These are phyloP conservation scores for Ailuropoda melanoleuca DNA, from an alignment of 2,113 vertebrate species.

Conservation along the genomic window DNA sequence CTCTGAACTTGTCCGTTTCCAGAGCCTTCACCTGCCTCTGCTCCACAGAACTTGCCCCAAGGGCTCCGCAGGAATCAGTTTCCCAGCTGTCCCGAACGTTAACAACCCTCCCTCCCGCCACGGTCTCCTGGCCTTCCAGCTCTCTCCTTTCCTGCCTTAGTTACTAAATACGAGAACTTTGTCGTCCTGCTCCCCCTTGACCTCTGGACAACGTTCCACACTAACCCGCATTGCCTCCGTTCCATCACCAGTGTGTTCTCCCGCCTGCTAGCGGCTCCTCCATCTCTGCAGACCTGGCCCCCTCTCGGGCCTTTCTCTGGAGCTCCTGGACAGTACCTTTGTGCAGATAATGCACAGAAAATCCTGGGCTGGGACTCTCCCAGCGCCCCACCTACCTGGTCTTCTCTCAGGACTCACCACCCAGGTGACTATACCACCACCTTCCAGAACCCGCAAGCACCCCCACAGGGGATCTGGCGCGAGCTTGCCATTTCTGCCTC, in stretches of 20 bases:
- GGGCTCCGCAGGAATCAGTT: background rate
- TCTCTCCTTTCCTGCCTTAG: background rate
- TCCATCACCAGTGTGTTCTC: rapidly evolving
- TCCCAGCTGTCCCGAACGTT: too few species aligned
- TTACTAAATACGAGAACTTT: background rate
- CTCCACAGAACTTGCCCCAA: background rate
- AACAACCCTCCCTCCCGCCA: background rate
- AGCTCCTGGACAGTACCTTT: background rate
- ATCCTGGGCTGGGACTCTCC: too few species aligned
- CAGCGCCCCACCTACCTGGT: background rate
- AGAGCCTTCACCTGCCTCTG: too few species aligned
- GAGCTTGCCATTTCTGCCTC: background rate
- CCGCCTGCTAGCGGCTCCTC: rapidly evolving
- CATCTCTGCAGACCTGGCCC: rapidly evolving
- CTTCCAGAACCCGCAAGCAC: background rate
- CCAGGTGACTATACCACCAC: too few species aligned
- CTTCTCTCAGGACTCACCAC: too few species aligned
- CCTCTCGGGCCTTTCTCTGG: background rate
- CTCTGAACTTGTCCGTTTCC: background rate
- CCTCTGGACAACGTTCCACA: too few species aligned
- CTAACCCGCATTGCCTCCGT: rapidly evolving
- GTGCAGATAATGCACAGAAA: background rate
- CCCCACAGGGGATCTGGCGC: background rate
- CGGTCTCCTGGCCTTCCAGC: background rate
- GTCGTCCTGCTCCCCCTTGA: background rate